Conservation (phyloP, 2,113 vertebrate species). For the Bos taurus region DNA sequence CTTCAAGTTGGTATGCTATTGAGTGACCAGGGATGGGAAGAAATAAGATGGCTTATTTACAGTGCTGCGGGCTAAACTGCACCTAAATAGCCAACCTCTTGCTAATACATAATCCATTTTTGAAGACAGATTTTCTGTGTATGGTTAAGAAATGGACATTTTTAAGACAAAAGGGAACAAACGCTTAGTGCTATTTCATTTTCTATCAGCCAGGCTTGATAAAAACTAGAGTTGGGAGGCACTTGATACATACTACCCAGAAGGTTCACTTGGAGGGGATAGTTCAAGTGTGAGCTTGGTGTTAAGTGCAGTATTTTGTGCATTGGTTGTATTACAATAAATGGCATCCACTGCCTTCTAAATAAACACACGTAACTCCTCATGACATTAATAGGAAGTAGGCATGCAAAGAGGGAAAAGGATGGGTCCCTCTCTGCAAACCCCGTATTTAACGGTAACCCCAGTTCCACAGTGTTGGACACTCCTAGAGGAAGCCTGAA, state of each 20-base stretch:
- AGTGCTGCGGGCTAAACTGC: neutral
- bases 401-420: neutral
- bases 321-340: neutral
- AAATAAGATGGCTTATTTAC: neutral
- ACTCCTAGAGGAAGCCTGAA: fast-evolving
- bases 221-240: neutral
- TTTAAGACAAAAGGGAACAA: neutral
- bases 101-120: neutral
- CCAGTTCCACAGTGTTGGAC: fast-evolving
- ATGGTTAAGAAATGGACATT: fast-evolving
- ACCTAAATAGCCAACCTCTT: neutral
- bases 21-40: neutral
- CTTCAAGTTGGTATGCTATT: fast-evolving
- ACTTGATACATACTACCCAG: fast-evolving
- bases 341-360: neutral
- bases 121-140: neutral
- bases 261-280: fast-evolving
- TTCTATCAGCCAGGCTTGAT: neutral
- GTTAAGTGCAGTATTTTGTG: fast-evolving
- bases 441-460: fast-evolving
- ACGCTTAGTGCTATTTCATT: neutral
- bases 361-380: neutral
- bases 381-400: fast-evolving
- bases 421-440: fast-evolving
- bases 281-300: fast-evolving